Conservation (phyloP, 2,797 vertebrate genomes). For the Sarcophilus harrisii region DNA sequence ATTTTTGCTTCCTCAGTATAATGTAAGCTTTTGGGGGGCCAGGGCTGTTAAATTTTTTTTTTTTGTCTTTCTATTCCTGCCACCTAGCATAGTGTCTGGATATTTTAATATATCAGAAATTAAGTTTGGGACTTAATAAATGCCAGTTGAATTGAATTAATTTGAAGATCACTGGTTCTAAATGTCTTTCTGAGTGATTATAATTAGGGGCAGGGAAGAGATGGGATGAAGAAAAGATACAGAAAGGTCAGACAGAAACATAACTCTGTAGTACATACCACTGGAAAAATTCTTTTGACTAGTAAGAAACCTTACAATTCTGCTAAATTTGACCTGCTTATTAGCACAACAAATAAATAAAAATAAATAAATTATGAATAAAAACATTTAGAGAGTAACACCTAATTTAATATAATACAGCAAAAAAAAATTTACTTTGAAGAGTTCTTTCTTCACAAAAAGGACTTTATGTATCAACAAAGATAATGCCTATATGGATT, state of each 20-base stretch:
- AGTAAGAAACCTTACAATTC: not conserved
- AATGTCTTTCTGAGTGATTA: not conserved
- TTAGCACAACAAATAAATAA: not conserved
- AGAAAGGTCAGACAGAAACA: not conserved
- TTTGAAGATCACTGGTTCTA: not conserved
- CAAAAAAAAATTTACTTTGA: not conserved
- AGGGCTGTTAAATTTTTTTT: not conserved
- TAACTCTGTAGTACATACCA: not conserved
- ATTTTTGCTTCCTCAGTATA: not conserved
- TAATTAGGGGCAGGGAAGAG: not conserved
- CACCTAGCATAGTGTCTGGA: not conserved
- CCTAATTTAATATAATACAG: constrained; percentile 27
- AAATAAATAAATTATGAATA: not conserved
- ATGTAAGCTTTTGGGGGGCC: not conserved
- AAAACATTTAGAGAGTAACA: not conserved
- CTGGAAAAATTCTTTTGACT: not conserved
- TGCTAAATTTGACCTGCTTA: not conserved
- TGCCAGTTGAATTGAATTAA: not conserved
- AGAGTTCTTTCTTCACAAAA: constrained; percentile 15
- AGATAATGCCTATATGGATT: constrained; percentile 26
- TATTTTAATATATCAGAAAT: not conserved
- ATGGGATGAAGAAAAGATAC: not conserved
- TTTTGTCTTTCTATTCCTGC: not conserved
- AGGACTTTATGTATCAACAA: constrained; percentile 33
- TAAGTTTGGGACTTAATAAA: not conserved